Base-by-base conservation (phyloP, 30 jellyfish, hydroid and myxozoan genomes). In the Aurelia aurita region DNA sequence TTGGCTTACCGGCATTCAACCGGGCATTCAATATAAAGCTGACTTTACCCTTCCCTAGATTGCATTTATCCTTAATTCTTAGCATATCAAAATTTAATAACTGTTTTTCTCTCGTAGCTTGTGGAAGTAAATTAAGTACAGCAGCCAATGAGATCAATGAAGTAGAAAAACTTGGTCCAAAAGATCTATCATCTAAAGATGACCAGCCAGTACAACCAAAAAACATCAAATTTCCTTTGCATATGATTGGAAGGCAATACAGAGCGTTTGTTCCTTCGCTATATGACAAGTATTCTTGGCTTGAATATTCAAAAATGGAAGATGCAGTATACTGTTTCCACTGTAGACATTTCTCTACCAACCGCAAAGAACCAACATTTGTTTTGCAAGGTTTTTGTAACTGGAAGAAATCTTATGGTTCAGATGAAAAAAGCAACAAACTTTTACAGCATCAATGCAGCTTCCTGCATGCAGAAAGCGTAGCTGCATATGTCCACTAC, bases 341-440 rank as follows among this genome's bases (percentile, higher is more conserved):
- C 62, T 76, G 84, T 58, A 25, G 84, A 26, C 60, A 76, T 58
- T 76, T 23, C 58, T 31, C 82, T 10, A 32, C 2, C 3, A 54
- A 59, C 34, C 81, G 6, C 19, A 32, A 58, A 29, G 63, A 76
- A 22, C 28, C 60, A 76, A 58, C 82, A n/a, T 76, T 76, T 31
- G 82, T 58, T 53, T 12, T 29, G 28, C 43, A 54, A 53, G 88
- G 88, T 21, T 76, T 76, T 18, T 66, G 63, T 12, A 76, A 76
- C 25, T 76, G 85, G 82, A 76, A 58, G 44, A 76, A 59, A 76
- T 76, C 86, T 32, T 76, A 76, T 35, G 88, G 85, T 2, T 12
- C 61, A 32, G 43, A 32, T 9, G 20, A 11, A 15, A 76, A 58
- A 10, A 54, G 43, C 35, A 76, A 76, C 88, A 76, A 54, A 58